phyloP scores from a whole-genome alignment of 1,140 invertebrate species.

The Aleiodes sp. region DNA sequence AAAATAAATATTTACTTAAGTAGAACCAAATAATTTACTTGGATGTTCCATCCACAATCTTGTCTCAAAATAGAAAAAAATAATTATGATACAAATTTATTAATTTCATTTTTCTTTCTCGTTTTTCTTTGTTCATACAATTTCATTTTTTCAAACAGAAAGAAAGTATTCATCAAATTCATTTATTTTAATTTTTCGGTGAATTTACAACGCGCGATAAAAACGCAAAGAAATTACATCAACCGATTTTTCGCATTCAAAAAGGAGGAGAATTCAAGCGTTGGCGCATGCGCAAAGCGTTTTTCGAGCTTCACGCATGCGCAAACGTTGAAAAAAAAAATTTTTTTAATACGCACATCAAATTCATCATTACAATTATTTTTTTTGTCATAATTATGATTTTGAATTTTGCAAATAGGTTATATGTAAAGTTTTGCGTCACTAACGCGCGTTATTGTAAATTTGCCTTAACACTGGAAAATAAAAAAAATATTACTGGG shows the following conservation, averaged over 20 bases:
- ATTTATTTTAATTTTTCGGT: background rate
- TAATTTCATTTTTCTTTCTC: background rate
- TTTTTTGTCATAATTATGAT: too few species aligned
- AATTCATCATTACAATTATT: too few species aligned
- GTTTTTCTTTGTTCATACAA: background rate
- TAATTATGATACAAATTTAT: background rate
- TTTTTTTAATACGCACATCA: too few species aligned
- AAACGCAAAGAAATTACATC: background rate
- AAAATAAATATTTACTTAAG: conserved; percentile 39
- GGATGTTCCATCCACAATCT: conserved; percentile 10
- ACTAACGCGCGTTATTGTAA: background rate
- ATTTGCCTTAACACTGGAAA: background rate
- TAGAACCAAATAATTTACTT: conserved; percentile 12
- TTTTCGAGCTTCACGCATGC: conserved; percentile 30
- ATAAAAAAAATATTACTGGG: too few species aligned
- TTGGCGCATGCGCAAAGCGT: too few species aligned
- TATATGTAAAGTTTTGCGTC: background rate
- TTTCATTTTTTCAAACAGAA: background rate
- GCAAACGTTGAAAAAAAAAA: too few species aligned
- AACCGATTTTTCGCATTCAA: background rate
- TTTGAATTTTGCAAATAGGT: too few species aligned
- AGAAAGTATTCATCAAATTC: too few species aligned
- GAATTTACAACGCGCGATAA: too few species aligned
- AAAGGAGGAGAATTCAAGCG: too few species aligned
- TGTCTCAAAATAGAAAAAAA: conserved; percentile 7